These are phyloP conservation scores for Psephotus haematonotus DNA, from an alignment of 2,113 vertebrate species.

Conservation along the genomic window DNA sequence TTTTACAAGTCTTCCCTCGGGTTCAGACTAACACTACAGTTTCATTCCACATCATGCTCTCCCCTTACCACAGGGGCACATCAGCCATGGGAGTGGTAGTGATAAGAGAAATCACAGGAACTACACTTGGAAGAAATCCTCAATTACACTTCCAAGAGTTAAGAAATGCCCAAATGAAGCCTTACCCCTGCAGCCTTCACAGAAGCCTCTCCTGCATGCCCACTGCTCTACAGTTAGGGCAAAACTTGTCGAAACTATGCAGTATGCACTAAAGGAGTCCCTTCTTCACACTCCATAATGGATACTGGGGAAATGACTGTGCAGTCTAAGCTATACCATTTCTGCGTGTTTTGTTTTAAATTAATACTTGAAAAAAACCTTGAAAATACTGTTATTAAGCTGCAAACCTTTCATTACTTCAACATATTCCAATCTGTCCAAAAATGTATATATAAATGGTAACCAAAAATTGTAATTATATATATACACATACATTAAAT, in stretches of 20 bases:
- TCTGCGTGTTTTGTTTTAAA: background rate
- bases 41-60: background rate
- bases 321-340: background rate
- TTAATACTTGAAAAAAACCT: background rate
- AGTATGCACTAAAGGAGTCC: background rate
- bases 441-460: background rate
- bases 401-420: background rate
- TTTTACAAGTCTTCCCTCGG: background rate
- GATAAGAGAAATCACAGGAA: background rate
- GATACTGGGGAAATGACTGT: background rate
- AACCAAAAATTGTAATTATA: background rate
- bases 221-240: fast-evolving
- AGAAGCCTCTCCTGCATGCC: background rate
- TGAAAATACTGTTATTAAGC: background rate
- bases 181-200: background rate
- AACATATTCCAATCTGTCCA: background rate
- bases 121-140: background rate
- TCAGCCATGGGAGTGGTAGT: fast-evolving
- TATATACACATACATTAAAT: fast-evolving
- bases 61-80: background rate
- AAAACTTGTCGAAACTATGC: background rate
- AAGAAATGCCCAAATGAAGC: background rate
- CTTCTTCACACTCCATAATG: background rate
- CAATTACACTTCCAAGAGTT: fast-evolving
- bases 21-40: background rate